These are phyloP conservation scores for Hippoglossus hippoglossus DNA, from an alignment of 2,797 vertebrate genomes.

Conservation along the genomic window DNA sequence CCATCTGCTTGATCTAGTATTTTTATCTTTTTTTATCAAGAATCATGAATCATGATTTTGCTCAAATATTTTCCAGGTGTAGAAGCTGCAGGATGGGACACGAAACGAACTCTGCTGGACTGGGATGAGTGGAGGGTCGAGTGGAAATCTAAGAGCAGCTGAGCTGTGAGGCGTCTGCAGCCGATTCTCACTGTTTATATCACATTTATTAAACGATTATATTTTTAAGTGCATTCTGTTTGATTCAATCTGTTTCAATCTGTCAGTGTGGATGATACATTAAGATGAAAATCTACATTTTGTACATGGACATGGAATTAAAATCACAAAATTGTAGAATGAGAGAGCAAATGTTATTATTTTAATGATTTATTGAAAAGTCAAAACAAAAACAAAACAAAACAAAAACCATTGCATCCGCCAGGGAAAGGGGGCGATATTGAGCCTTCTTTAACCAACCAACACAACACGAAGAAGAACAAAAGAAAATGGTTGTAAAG, in stretches of 20 bases:
- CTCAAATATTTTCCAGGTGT: slow-evolving; percentile 75
- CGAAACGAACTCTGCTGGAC: slow-evolving; percentile 86
- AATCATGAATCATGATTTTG: not conserved
- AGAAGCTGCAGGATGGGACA: slow-evolving; percentile 85
- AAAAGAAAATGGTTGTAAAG: slow-evolving; percentile 12
- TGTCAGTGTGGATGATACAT: not conserved
- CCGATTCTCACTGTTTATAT: not conserved
- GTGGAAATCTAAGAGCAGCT: slow-evolving; percentile 87
- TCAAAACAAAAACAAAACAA: too few relatives aligned
- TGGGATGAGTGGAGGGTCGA: slow-evolving; percentile 91
- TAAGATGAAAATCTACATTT: not conserved
- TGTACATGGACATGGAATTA: not conserved
- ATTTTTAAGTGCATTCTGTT: not conserved
- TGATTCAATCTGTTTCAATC: not conserved
- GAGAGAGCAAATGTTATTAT: not conserved
- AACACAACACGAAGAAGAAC: slow-evolving; percentile 34
- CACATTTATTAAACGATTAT: slow-evolving; percentile 1
- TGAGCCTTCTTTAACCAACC: rapidly evolving
- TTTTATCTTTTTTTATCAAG: not conserved
- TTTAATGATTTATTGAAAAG: not conserved
- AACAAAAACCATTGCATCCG: not conserved
- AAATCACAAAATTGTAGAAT: not conserved
- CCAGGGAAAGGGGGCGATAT: not conserved
- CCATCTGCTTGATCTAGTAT: not conserved
- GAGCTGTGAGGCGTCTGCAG: slow-evolving; percentile 33